A percentile compares a stretch with the other conserved stretches of the same genome.
Evolutionary conservation across 2,888 invertebrate genomes (phyloP).

Genomic region (Drosophila paracracens): DNA sequence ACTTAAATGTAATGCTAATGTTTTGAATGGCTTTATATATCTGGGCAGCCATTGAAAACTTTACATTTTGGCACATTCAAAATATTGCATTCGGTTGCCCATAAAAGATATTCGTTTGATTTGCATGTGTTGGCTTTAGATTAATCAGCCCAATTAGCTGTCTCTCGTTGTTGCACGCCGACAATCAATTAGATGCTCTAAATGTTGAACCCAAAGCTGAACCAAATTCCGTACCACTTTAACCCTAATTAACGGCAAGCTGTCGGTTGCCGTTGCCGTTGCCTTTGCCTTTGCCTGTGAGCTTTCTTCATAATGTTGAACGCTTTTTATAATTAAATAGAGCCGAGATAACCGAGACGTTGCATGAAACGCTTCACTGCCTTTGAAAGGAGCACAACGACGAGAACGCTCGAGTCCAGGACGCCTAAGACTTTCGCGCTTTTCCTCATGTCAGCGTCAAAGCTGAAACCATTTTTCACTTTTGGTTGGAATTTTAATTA

Average conservation of each 20-base stretch:
- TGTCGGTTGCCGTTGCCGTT: conserved; percentile 25
- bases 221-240: conserved; percentile 35
- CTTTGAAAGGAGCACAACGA: conserved; percentile 40
- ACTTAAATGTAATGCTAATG: conserved; percentile 75
- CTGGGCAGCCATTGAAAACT: conserved; percentile 17
- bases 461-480: conserved; percentile 28
- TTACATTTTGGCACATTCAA: conserved; percentile 27
- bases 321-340: conserved; percentile 31
- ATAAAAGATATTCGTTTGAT: neutral
- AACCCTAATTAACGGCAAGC: conserved; percentile 59
- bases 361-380: conserved; percentile 31
- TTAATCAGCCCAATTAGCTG: conserved; percentile 14
- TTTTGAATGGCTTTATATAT: conserved; percentile 46
- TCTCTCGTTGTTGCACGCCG: neutral
- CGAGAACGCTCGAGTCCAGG: neutral
- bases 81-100: conserved; percentile 34
- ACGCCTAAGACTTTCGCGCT: neutral
- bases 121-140: neutral
- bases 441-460: conserved; percentile 31
- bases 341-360: conserved; percentile 16
- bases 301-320: conserved; percentile 21
- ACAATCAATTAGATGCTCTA: conserved; percentile 23
- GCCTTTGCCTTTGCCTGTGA: conserved; percentile 24
- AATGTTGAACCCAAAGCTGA: conserved; percentile 8
- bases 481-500: conserved; percentile 47